These are phyloP conservation scores for Sycophila texana DNA, from an alignment of 2,888 invertebrate species.

Conservation along the genomic window DNA sequence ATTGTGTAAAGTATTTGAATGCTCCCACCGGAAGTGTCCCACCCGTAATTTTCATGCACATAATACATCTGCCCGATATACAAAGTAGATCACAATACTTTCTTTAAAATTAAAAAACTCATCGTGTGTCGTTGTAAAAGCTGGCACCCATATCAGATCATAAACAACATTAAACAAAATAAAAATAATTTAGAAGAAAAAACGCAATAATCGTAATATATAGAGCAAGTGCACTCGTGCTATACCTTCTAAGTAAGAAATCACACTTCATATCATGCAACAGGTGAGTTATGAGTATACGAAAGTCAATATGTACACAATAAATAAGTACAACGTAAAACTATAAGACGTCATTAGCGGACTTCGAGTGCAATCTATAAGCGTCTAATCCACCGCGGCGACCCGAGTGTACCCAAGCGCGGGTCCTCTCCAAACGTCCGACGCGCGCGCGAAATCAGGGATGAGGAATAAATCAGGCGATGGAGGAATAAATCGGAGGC, in stretches of 20 bases:
- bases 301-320: constrained; percentile 1
- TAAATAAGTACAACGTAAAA: background rate
- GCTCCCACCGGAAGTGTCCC: no score
- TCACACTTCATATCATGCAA: constrained; percentile 38
- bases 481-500: no score
- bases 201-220: background rate
- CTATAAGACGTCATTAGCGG: background rate
- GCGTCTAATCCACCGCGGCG: no score
- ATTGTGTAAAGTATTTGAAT: no score
- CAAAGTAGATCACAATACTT: no score
- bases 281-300: constrained; percentile 32
- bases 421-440: background rate
- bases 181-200: constrained; percentile 5
- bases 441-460: background rate
- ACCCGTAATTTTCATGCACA: no score
- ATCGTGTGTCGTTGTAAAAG: constrained; percentile 26
- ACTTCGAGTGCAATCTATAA: background rate
- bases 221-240: constrained; percentile 37
- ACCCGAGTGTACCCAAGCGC: background rate
- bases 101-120: no score
- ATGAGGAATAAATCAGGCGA: background rate
- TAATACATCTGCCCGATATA: no score
- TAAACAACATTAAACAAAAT: constrained; percentile 3
- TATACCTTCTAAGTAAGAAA: constrained; percentile 29
- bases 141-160: constrained; percentile 1